Conservation (phyloP, 2,797 vertebrate genomes). For the Acanthis flammea region DNA sequence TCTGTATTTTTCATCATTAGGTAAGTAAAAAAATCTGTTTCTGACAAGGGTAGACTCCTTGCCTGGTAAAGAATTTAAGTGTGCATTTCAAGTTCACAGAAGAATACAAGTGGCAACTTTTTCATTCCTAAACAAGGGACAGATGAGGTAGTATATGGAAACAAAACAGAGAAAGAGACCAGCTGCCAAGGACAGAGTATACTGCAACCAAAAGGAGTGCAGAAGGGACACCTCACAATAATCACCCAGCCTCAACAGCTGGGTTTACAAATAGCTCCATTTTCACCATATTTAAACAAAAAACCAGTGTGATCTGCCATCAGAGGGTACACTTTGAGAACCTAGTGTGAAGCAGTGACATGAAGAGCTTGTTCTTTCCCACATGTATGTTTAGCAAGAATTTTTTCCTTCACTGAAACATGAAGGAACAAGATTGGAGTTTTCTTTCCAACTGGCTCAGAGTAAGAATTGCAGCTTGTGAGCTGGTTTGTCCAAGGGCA, state of each 20-base stretch:
- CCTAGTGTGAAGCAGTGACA: neutral
- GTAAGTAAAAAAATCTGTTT: neutral
- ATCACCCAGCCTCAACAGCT: neutral
- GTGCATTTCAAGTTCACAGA: neutral
- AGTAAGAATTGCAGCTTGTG: neutral
- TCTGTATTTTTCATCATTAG: neutral
- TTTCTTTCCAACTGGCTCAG: neutral
- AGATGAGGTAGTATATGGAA: neutral
- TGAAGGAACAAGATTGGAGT: neutral
- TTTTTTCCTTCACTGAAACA: neutral
- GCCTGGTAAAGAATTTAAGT: neutral
- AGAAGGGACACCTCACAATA: neutral
- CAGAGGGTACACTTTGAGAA: neutral
- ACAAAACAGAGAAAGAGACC: neutral
- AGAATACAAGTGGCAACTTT: neutral
- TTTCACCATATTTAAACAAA: neutral
- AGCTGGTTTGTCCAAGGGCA: neutral
- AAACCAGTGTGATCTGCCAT: neutral
- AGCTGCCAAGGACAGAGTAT: neutral
- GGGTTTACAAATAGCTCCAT: neutral
- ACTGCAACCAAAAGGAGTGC: neutral
- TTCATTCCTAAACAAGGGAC: neutral
- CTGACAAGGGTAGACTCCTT: neutral
- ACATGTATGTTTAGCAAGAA: neutral
- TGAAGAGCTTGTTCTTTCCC: neutral